Conservation (phyloP, 2,888 invertebrate genomes). For the Cetonia aurata region DNA sequence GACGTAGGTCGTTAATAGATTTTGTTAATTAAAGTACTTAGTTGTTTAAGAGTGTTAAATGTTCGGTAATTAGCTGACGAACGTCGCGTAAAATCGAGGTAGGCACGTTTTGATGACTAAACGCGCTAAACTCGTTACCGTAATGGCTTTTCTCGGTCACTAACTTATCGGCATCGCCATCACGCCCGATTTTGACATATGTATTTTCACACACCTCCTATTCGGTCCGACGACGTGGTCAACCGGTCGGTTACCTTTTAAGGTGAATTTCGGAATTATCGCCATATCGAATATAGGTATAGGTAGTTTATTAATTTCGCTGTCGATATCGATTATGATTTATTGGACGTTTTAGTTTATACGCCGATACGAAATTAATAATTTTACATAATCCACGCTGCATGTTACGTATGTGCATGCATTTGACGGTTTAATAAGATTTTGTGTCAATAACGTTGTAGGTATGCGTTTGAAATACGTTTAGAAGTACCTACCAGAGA, state of each 20-base stretch:
- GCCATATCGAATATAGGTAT: background rate
- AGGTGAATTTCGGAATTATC: slow-evolving; percentile 17
- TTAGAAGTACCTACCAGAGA: no score
- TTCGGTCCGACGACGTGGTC: slow-evolving; percentile 11
- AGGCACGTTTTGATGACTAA: slow-evolving; percentile 44
- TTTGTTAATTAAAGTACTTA: slow-evolving; percentile 42
- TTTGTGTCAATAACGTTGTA: no score
- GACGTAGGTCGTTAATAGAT: slow-evolving; percentile 36
- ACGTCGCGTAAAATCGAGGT: slow-evolving; percentile 40
- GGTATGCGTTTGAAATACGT: no score
- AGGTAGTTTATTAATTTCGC: slow-evolving; percentile 28
- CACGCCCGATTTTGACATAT: slow-evolving; percentile 31
- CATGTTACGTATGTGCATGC: no score
- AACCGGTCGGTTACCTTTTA: slow-evolving; percentile 19
- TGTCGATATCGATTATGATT: slow-evolving; percentile 25
- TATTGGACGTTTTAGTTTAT: slow-evolving; percentile 4
- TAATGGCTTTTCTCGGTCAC: slow-evolving; percentile 45
- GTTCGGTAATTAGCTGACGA: slow-evolving; percentile 35
- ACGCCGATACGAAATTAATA: slow-evolving; percentile 16
- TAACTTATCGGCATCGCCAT: slow-evolving; percentile 42
- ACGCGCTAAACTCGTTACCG: slow-evolving; percentile 45
- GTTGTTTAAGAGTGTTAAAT: slow-evolving; percentile 35
- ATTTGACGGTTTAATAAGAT: no score
- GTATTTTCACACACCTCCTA: slow-evolving; percentile 30
- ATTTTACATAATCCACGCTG: background rate